These are phyloP conservation scores for Gallinago stenura DNA, from an alignment of 2,797 vertebrate species.

Conservation along the genomic window DNA sequence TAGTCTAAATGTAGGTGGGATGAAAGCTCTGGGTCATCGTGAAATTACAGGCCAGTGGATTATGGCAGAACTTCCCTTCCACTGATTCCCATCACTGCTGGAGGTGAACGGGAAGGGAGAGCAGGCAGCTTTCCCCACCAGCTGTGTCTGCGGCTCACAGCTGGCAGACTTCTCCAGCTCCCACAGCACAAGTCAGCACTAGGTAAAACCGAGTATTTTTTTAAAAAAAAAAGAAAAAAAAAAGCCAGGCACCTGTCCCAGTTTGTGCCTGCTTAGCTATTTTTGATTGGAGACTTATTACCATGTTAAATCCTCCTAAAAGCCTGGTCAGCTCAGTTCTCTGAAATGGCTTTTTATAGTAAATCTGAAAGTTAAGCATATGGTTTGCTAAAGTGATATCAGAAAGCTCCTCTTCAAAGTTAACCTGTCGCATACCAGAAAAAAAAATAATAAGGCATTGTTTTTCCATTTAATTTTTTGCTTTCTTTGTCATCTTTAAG, in stretches of 20 bases:
- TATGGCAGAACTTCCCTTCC: background rate
- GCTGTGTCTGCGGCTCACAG: background rate
- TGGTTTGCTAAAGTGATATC: slow-evolving; percentile 55
- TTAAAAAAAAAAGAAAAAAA: background rate
- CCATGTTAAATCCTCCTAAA: slow-evolving; percentile 67
- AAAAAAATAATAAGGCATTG: background rate
- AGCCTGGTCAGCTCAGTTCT: slow-evolving; percentile 56
- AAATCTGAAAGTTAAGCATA: slow-evolving; percentile 71
- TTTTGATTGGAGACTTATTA: slow-evolving; percentile 63
- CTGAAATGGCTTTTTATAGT: slow-evolving; percentile 68
- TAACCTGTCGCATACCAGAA: slow-evolving; percentile 2
- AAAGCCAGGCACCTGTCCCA: slow-evolving; percentile 58
- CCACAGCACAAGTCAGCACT: slow-evolving; percentile 13
- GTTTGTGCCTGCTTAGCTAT: slow-evolving; percentile 61
- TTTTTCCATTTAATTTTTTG: background rate
- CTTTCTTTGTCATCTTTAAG: background rate
- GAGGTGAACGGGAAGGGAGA: background rate
- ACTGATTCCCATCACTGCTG: background rate
- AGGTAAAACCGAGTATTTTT: slow-evolving; percentile 9
- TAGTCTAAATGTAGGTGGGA: background rate
- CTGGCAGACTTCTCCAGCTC: background rate
- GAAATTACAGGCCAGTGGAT: background rate
- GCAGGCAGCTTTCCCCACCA: slow-evolving; percentile 2
- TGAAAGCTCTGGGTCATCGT: background rate
- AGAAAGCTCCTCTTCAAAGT: slow-evolving; percentile 48